Evolutionary conservation across 2,797 vertebrate genomes (phyloP), one percentile per base, ranked within the genome.

Genomic region (Tarsius wallacei): DNA sequence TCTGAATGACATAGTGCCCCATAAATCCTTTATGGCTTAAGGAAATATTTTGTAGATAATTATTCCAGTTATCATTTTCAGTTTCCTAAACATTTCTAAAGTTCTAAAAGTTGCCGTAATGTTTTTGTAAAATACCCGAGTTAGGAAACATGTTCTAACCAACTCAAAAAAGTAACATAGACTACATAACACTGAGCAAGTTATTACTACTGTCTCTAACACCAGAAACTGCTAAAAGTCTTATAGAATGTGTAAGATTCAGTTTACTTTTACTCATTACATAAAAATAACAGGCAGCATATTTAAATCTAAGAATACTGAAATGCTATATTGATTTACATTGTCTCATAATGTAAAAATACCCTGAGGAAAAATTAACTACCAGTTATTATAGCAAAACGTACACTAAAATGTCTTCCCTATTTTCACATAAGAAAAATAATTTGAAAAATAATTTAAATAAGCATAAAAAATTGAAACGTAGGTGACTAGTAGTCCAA

Each of bases 391-490:
- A 24, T 77, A 16, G 22, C 47, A 90, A 96, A 96, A 76, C 28
- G 36, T 31, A 53, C 12, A 55, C 53, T 63, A 77, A 87, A 42
- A 83, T 53, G 59, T 22, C 64, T 64, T 89, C 24, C 84, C 8
- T 42, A 33, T 76, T 88, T 88, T 70, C 81, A 71, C 19, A 16
- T 5, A 42, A 85, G 14, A 92, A 24, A 74, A 77, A 68, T 55
- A 57, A 93, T 36, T 64, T 73, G 17, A 59, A 90, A 97, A 73
- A 11, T 74, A 70, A 57, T 57, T 93, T 84, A 80, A 93, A 85
- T 59, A 96, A 53, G 14, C 51, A 85, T 33, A 70, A 83, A 42
- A 96, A 91, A 71, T 51, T 15, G 91, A 93, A 82, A 95, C n/a
- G 11, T 33, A 84, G 2, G 16, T 68, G 91, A 95, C 24, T 36